Evolutionary conservation across 2,797 vertebrate species (phyloP), one percentile per base, ranked within the genome.

Genomic region (Esox masquinongy): DNA sequence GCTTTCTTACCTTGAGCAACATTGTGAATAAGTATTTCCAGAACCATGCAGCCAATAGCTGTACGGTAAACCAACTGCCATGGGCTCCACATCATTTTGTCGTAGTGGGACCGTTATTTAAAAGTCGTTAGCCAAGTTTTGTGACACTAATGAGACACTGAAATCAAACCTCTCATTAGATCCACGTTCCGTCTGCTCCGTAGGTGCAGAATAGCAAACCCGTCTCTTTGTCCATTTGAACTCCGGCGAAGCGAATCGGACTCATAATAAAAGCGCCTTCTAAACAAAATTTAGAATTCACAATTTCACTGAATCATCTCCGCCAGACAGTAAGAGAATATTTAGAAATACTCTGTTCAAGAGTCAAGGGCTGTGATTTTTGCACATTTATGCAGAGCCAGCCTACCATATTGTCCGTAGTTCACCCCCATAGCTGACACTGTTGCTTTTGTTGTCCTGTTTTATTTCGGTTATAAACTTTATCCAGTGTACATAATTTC

Each of bases 41-140:
- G 79, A 0, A 94, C 50, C 82, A 88, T 1, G 82, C 82, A 93
- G 80, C 85, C 85, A 61, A 93, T 56, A 19, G 88, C 84, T 3
- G 85, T 83, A 74, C 83, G 43, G 67, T 81, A 87, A 74, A 70
- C 59, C 78, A 82, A 78, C 59, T 75, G 79, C 84, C 83, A 74
- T 34, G 77, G 75, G 59, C 36, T 88, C 88, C 90, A 81, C 94
- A 94, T 94, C 79, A 66, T 81, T 87, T 70, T 80, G 14, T 31
- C 64, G 61, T 76, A 12, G 56, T 36, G 70, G 64, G 73, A 67
- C 49, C 4, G 15, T 56, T 68, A 12, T 61, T 26, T 1, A 12
- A 74, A 34, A n/a, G 39, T 8, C 19, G 16, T 83, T 6, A 53
- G 8, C 9, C 17, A 77, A 47, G 17, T 71, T 34, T 73, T 47